Percentiles rank a stretch among this genome's conserved stretches.
Evolutionary conservation across 1,140 invertebrate genomes (phyloP).

Genomic region (Ceratina australensis): DNA sequence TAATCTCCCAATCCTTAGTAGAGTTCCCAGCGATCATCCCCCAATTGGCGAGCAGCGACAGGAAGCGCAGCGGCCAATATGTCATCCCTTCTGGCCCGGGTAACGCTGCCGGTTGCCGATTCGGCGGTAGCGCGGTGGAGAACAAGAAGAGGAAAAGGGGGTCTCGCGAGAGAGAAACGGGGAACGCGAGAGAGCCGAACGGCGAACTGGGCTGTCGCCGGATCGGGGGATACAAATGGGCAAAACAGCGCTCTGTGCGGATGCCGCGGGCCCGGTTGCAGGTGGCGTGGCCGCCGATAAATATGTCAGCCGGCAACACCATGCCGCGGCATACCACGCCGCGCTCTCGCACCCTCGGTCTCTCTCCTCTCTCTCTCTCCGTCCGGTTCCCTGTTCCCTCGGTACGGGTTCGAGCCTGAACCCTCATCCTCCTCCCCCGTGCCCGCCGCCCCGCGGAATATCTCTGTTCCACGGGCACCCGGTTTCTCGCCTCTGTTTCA

Average conservation of each 20-base stretch:
- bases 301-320: constrained; percentile 78
- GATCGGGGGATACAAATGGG: constrained; percentile 66
- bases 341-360: constrained; percentile 56
- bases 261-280: constrained; percentile 75
- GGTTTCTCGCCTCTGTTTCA: constrained; percentile 32
- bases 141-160: constrained; percentile 25
- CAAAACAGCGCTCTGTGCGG: constrained; percentile 69
- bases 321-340: constrained; percentile 62
- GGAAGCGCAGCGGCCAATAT: constrained; percentile 48
- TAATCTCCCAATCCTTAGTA: neutral
- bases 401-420: too few relatives aligned
- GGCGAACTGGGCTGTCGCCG: constrained; percentile 65
- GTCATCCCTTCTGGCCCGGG: constrained; percentile 52
- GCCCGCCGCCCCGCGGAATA: constrained; percentile 33
- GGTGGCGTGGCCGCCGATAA: constrained; percentile 77
- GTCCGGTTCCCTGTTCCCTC: constrained; percentile 46
- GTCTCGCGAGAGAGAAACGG: constrained; percentile 18
- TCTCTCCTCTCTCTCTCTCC: constrained; percentile 53
- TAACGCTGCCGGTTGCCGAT: constrained; percentile 25
- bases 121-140: constrained; percentile 16
- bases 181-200: constrained; percentile 24
- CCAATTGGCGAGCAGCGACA: neutral
- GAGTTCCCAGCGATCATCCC: neutral
- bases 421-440: neutral
- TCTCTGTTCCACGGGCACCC: constrained; percentile 34